Percentiles rank a stretch among this genome's conserved stretches.
Evolutionary conservation across 1,140 invertebrate species (phyloP).

Genomic region (Chymomyza costata): DNA sequence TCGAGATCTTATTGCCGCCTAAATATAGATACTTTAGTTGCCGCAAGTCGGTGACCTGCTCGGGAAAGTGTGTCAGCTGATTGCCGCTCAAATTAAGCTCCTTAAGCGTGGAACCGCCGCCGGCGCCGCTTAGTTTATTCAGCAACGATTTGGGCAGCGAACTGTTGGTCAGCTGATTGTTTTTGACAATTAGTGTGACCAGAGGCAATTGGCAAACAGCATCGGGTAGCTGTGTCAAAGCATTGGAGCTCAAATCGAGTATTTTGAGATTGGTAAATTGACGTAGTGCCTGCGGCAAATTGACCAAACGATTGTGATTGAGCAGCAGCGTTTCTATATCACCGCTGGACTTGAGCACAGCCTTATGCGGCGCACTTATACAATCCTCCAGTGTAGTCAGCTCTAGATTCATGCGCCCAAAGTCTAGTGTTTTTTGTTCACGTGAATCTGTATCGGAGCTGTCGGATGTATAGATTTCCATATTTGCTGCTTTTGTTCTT

Average conservation of each 20-base stretch:
- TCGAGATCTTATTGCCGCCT: conserved; percentile 89
- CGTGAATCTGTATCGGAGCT: conserved; percentile 85
- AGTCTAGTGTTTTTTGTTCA: conserved; percentile 82
- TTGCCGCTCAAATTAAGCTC: conserved; percentile 97
- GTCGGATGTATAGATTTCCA: conserved; percentile 87
- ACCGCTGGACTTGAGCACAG: conserved; percentile 77
- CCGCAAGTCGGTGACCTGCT: conserved; percentile 87
- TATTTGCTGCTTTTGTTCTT: conserved; percentile 42
- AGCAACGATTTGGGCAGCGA: conserved; percentile 86
- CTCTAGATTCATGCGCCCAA: conserved; percentile 82
- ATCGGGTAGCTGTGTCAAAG: conserved; percentile 85
- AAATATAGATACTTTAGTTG: conserved; percentile 90
- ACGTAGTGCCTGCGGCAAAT: conserved; percentile 77
- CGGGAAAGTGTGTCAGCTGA: conserved; percentile 87
- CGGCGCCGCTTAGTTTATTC: conserved; percentile 47
- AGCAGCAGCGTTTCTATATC: conserved; percentile 82
- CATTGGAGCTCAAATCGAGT: conserved; percentile 92
- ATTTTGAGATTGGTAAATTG: conserved; percentile 83
- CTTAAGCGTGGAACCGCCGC: conserved; percentile 77
- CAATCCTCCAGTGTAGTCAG: conserved; percentile 77
- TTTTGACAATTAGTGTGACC: conserved; percentile 86
- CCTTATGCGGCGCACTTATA: conserved; percentile 74
- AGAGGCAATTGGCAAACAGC: conserved; percentile 82
- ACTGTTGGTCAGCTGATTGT: conserved; percentile 88
- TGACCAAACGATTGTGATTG: conserved; percentile 82